Evolutionary conservation across 2,113 vertebrate species (phyloP), one percentile per base, ranked within the genome.

Genomic region (Speoplatyrhinus poulsoni): DNA sequence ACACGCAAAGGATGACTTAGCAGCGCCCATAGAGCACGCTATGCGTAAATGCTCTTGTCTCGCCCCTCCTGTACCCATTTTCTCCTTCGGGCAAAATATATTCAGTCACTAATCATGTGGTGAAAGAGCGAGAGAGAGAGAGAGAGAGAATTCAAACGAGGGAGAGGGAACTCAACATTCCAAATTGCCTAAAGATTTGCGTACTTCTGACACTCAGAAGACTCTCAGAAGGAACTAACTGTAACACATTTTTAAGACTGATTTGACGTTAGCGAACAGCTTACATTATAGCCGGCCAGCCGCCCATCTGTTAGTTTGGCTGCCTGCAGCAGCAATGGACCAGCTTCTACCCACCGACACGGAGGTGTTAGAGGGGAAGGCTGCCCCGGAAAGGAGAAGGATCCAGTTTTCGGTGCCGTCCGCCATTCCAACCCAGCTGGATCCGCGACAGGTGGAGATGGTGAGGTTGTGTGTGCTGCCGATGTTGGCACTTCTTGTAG

Each of bases 321-420:
- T 73, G 76, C 26, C 26, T 26, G 26, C 26, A 26, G 26, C 50
- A 67, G 70, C 54, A 66, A 87, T 86, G 86, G 82, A 88, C 49
- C 76, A 85, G 50, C 66, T 78, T 80, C 58, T 86, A 64, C 85
- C 82, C 62, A 46, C 73, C 49, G 75, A 88, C 10, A 26, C 74
- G 5, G 73, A 84, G 41, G 26, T 78, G 77, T 82, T 84, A 84
- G 88, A 89, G 64, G 68, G 73, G 58, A 88, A 84, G 50, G 60
- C 67, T 12, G 85, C 86, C 59, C 81, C 82, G 62, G 88, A 91
- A 15, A 80, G 69, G 75, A 92, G 86, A 83, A 97, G 95, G 90
- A 96, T 96, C 88, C 95, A 97, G 89, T 96, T 96, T 84, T 95
- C 95, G 0, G 94, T 96, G 79, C 94, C 96, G 0, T 93, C 94